These are phyloP conservation scores for Spinus olivaceus DNA, from an alignment of 2,797 vertebrate species.

Conservation along the genomic window DNA sequence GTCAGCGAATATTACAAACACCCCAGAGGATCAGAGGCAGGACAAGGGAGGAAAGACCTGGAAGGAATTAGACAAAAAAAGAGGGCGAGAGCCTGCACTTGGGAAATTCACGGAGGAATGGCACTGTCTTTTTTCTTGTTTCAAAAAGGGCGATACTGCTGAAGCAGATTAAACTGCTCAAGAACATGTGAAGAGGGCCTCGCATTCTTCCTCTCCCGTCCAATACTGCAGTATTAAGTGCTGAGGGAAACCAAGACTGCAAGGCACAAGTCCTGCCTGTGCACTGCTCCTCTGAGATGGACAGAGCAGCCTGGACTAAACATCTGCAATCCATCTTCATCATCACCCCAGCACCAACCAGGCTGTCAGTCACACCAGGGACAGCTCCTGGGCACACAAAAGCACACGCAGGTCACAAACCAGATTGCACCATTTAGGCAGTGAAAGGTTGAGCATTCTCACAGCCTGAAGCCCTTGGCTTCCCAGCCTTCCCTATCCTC, in stretches of 20 bases:
- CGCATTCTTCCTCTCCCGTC: background rate
- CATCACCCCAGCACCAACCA: background rate
- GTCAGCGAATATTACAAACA: background rate
- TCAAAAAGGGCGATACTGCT: background rate
- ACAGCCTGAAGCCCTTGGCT: background rate
- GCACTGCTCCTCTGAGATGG: background rate
- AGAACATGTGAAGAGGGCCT: background rate
- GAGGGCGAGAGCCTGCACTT: background rate
- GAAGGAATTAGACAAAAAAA: background rate
- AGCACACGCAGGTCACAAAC: background rate
- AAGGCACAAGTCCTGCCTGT: background rate
- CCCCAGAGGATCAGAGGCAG: background rate
- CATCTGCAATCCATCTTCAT: background rate
- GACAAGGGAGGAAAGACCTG: slow-evolving; percentile 42
- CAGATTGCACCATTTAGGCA: background rate
- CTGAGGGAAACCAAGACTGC: background rate
- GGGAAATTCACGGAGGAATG: background rate
- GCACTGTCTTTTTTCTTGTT: background rate
- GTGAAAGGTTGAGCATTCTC: background rate
- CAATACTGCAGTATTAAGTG: background rate
- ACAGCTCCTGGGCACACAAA: background rate
- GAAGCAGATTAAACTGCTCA: background rate
- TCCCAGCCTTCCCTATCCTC: background rate
- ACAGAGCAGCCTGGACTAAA: background rate
- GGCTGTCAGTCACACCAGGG: background rate